Conservation (phyloP, 1,140 invertebrate genomes). For the Bombus turneri region DNA sequence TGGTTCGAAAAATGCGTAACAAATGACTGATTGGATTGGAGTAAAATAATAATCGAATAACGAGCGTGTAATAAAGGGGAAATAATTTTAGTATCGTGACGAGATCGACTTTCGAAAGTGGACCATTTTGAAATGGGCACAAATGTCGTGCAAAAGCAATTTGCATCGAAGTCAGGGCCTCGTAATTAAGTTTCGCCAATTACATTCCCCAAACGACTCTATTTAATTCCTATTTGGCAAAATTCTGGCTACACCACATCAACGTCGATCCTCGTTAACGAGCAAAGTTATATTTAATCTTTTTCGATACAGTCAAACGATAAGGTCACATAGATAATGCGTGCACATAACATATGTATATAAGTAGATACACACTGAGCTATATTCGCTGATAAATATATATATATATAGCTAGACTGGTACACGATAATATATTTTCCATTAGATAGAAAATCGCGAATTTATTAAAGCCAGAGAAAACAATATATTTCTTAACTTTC, state of each 20-base stretch:
- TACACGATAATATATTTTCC: neutral
- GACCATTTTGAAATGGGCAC: constrained; percentile 11
- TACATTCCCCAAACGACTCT: constrained; percentile 5
- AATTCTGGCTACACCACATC: constrained; percentile 16
- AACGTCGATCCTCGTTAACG: neutral
- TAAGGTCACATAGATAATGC: no score
- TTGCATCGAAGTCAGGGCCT: constrained; percentile 29
- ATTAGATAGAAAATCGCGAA: neutral
- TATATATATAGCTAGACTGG: no score
- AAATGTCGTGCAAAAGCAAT: constrained; percentile 35
- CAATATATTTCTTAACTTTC: neutral
- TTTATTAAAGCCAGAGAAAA: neutral
- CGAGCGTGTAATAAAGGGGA: neutral
- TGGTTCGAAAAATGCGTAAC: neutral
- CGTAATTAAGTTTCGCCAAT: constrained; percentile 46
- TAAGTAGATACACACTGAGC: no score
- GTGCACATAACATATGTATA: no score
- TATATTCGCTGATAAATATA: neutral
- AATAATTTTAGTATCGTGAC: neutral
- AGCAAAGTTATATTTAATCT: neutral
- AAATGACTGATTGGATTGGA: neutral
- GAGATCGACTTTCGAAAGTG: neutral
- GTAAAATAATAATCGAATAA: neutral
- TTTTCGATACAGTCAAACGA: neutral
- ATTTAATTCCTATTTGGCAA: constrained; percentile 35